These are phyloP conservation scores for Paedocypris sp. DNA, from an alignment of 2,113 vertebrate species.

Conservation along the genomic window DNA sequence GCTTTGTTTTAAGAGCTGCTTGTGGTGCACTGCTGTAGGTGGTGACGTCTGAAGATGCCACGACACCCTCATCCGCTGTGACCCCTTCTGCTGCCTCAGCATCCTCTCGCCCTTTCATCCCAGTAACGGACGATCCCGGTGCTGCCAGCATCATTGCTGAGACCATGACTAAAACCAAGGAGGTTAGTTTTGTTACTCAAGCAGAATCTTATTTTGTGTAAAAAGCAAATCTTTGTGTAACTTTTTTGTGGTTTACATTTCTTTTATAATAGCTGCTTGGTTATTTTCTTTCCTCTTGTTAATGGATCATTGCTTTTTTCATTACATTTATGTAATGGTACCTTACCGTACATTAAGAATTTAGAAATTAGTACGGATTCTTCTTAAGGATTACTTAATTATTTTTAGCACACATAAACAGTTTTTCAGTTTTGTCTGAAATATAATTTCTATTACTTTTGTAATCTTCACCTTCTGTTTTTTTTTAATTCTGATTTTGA, in stretches of 20 bases:
- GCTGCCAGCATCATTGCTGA: constrained; percentile 98
- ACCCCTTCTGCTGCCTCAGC: constrained; percentile 81
- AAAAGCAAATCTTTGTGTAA: neutral
- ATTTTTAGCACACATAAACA: too few species aligned
- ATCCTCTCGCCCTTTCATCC: constrained; percentile 91
- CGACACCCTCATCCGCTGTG: constrained; percentile 83
- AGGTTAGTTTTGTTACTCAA: too few species aligned
- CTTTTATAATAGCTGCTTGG: too few species aligned
- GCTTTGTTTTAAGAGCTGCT: neutral
- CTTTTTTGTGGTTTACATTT: neutral
- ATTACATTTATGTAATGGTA: too few species aligned
- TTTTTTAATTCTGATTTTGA: neutral
- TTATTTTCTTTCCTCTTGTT: too few species aligned
- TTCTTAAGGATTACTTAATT: too few species aligned
- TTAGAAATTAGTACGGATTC: too few species aligned
- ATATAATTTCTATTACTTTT: too few species aligned
- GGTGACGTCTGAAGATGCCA: constrained; percentile 77
- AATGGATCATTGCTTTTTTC: too few species aligned
- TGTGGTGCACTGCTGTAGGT: constrained; percentile 49
- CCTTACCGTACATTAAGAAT: too few species aligned
- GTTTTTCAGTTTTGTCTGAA: too few species aligned
- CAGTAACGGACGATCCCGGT: constrained; percentile 93
- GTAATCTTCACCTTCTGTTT: too few species aligned
- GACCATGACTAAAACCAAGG: constrained; percentile 98
- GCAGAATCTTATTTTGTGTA: neutral